Evolutionary conservation across 2,113 vertebrate species (phyloP).

Genomic region (Alexandromys fortis): DNA sequence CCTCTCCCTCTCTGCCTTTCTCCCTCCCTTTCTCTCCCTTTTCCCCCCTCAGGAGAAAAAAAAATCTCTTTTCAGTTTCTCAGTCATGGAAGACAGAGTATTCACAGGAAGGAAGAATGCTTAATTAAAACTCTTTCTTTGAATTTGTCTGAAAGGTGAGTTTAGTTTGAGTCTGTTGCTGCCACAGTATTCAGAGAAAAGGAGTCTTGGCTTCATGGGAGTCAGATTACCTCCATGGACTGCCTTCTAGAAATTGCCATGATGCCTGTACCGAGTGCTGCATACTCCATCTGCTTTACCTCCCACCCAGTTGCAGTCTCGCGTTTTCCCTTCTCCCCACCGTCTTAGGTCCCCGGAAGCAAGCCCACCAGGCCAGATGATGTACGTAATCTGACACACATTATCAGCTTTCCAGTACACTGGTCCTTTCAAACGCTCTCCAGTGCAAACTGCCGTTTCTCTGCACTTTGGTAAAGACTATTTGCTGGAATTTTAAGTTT

Average conservation of each 20-base stretch:
- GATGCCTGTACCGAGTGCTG: constrained; percentile 51
- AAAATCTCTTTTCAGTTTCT: constrained; percentile 35
- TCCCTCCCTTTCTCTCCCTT: no score
- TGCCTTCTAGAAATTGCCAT: constrained; percentile 58
- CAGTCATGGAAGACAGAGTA: not conserved
- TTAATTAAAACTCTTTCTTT: constrained; percentile 62
- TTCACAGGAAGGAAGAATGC: constrained; percentile 34
- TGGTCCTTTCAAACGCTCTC: constrained; percentile 58
- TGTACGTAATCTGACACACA: constrained; percentile 18
- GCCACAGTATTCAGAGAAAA: constrained; percentile 67
- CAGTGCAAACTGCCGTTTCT: constrained; percentile 54
- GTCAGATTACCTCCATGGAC: constrained; percentile 62
- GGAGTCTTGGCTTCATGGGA: constrained; percentile 36
- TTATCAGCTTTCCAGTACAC: constrained; percentile 50
- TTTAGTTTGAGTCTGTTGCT: constrained; percentile 57
- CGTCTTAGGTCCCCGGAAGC: constrained; percentile 53
- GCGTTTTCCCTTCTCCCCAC: constrained; percentile 12
- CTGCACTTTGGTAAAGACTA: constrained; percentile 58
- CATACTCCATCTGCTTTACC: constrained; percentile 74
- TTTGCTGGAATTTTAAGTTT: constrained; percentile 57
- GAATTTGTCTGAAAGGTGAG: constrained; percentile 65
- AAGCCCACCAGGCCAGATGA: constrained; percentile 45
- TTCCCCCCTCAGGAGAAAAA: not conserved
- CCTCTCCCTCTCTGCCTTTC: no score
- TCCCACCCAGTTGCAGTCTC: constrained; percentile 53